phyloP scores from a whole-genome alignment of 1,140 invertebrate genomes.

The Lordiphosa clarofinis region DNA sequence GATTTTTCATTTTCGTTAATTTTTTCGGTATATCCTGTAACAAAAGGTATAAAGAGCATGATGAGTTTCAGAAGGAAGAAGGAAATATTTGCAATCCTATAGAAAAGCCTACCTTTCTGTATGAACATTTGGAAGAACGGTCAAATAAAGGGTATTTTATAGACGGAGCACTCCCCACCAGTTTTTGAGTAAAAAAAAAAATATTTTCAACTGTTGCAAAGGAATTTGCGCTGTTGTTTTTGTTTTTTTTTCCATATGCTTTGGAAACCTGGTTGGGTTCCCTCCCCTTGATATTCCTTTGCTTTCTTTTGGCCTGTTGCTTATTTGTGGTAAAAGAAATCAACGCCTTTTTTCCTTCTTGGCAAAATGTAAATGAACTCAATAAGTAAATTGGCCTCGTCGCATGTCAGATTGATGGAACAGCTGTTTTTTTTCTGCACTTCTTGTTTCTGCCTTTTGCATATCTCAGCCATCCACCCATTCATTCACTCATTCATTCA shows the following conservation, averaged over 20 bases:
- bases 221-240: constrained; percentile 11
- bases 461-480: constrained; percentile 2
- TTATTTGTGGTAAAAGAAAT: constrained; percentile 12
- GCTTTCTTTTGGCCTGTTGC: constrained; percentile 36
- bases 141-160: no score
- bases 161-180: no score
- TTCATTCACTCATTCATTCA: constrained; percentile 33
- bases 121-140: no score
- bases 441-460: constrained; percentile 11
- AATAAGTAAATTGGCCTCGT: constrained; percentile 43
- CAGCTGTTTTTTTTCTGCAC: constrained; percentile 37
- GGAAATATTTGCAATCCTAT: no score
- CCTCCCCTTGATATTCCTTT: neutral
- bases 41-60: no score
- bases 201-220: constrained; percentile 37
- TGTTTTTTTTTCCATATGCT: constrained; percentile 17
- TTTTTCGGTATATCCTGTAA: constrained; percentile 17
- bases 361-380: constrained; percentile 47
- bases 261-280: neutral
- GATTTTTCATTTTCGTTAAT: constrained; percentile 60
- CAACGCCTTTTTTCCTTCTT: constrained; percentile 2
- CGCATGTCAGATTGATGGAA: constrained; percentile 12
- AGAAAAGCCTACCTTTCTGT: no score
- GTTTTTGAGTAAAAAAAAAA: constrained; percentile 22
- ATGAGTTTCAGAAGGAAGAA: no score